Percentiles rank a stretch among this genome's conserved stretches.
Conservation (phyloP, 2,888 invertebrate genomes). For the Diarsia brunnea region DNA sequence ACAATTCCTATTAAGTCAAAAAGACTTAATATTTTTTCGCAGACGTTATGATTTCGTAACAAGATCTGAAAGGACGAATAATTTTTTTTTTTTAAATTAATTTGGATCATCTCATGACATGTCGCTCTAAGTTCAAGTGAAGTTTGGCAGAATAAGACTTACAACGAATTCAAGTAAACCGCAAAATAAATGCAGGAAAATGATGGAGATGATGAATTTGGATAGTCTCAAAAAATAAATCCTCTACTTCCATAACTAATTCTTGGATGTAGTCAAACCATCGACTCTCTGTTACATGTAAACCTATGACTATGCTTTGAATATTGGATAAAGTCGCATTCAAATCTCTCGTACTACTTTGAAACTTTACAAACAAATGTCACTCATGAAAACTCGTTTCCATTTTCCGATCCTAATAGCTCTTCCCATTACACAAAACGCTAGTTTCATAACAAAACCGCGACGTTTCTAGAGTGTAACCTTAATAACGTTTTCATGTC, state of each 20-base stretch:
- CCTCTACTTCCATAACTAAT: background rate
- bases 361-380: background rate
- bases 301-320: background rate
- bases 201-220: too few relatives aligned
- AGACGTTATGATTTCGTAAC: background rate
- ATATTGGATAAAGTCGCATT: background rate
- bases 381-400: background rate
- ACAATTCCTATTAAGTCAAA: too few relatives aligned
- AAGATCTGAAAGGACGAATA: background rate
- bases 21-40: background rate
- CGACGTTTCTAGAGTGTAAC: constrained; percentile 42
- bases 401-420: background rate
- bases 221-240: background rate
- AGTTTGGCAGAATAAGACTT: background rate
- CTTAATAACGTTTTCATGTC: constrained; percentile 70
- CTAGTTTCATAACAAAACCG: constrained; percentile 37
- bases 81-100: background rate
- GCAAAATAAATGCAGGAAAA: too few relatives aligned
- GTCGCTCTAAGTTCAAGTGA: background rate
- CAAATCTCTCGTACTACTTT: background rate
- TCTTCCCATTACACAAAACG: background rate
- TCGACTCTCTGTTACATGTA: background rate
- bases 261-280: background rate
- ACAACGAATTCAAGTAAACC: background rate
- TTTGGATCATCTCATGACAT: background rate